These are phyloP conservation scores for Epistrophe eligans DNA, from an alignment of 2,888 invertebrate genomes.

Conservation along the genomic window DNA sequence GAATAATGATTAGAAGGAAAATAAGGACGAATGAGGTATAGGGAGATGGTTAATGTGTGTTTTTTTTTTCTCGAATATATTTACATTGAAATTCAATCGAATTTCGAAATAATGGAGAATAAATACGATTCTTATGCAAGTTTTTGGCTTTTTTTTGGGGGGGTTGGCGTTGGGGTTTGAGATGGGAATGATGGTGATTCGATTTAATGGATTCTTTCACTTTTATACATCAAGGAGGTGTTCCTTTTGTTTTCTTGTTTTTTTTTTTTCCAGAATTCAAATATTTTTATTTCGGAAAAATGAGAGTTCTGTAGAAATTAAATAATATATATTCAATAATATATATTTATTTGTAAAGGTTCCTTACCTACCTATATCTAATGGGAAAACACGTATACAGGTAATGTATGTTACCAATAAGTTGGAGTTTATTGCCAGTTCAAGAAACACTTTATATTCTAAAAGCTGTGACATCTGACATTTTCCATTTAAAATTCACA, in stretches of 20 bases:
- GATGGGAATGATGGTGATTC: background rate
- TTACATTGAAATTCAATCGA: constrained; percentile 40
- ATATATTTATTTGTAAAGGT: too few relatives aligned
- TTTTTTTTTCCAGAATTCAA: background rate
- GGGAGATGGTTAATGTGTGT: too few relatives aligned
- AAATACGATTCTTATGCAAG: constrained; percentile 12
- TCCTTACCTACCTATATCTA: too few relatives aligned
- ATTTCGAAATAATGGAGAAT: background rate
- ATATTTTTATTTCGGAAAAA: background rate
- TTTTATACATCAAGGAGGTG: background rate
- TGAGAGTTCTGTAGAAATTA: background rate
- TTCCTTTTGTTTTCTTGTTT: background rate
- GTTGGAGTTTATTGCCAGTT: too few relatives aligned
- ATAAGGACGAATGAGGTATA: background rate
- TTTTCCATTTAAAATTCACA: too few relatives aligned
- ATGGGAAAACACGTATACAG: too few relatives aligned
- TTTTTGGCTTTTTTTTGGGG: background rate
- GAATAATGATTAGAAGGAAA: background rate
- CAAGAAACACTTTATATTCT: too few relatives aligned
- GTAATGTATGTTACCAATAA: too few relatives aligned
- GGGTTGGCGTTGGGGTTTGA: background rate
- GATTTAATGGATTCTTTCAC: background rate
- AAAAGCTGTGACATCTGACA: too few relatives aligned
- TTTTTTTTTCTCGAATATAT: background rate
- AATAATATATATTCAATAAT: too few relatives aligned